phyloP scores from a whole-genome alignment of 2,113 vertebrate species.

The Lepidothrix coronata region DNA sequence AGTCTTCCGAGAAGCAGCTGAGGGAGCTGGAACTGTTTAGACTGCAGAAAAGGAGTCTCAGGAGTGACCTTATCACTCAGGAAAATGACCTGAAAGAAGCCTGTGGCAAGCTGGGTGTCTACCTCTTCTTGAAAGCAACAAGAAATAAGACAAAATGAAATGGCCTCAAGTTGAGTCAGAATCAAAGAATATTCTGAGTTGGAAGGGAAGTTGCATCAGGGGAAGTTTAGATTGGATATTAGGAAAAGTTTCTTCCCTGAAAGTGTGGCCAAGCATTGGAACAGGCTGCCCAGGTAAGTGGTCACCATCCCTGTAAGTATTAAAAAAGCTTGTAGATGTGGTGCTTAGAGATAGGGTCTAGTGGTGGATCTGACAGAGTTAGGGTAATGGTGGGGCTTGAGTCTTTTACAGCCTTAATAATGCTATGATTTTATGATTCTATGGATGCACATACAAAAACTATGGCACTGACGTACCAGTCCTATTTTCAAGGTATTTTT shows the following conservation, averaged over 20 bases:
- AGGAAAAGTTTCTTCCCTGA: background rate
- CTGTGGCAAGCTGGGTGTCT: rapidly evolving
- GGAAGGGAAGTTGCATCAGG: rapidly evolving
- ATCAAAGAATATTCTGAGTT: background rate
- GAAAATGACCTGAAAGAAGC: background rate
- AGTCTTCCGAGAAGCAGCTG: background rate
- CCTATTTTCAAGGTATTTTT: background rate
- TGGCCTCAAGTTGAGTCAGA: rapidly evolving
- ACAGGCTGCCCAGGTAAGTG: background rate
- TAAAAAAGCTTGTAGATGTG: background rate
- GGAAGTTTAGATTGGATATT: background rate
- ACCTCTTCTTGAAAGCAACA: background rate
- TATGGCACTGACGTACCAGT: background rate
- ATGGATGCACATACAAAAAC: background rate
- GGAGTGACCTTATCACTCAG: background rate
- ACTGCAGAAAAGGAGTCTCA: background rate
- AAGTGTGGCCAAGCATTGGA: background rate
- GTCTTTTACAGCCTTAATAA: background rate
- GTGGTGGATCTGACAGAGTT: background rate
- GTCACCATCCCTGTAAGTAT: background rate
- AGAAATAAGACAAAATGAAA: background rate
- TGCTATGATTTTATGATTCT: background rate
- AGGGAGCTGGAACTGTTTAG: background rate
- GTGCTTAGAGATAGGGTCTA: background rate
- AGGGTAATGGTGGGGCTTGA: background rate